Percentiles rank a stretch among this genome's conserved stretches.
phyloP scores from a whole-genome alignment of 2,888 invertebrate genomes.

The Diogma glabrata region DNA sequence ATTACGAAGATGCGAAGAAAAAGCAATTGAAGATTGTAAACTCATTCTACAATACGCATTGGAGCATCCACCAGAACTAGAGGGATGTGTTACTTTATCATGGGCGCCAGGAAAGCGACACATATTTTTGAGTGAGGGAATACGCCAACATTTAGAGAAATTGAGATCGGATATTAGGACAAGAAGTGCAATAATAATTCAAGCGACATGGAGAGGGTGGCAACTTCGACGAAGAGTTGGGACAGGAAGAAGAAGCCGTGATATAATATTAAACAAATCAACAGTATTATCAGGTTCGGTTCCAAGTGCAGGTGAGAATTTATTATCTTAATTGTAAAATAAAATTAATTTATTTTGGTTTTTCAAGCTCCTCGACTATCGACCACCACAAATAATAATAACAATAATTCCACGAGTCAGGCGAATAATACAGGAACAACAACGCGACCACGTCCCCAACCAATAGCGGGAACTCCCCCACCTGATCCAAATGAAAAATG shows the following conservation, averaged over 20 bases:
- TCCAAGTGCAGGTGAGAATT: constrained; percentile 26
- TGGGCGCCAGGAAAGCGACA: constrained; percentile 91
- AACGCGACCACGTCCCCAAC: constrained; percentile 73
- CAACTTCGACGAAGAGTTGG: constrained; percentile 57
- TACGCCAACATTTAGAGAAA: constrained; percentile 79
- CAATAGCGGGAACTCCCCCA: constrained; percentile 82
- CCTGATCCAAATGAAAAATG: constrained; percentile 75
- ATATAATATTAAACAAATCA: constrained; percentile 21
- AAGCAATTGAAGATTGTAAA: constrained; percentile 63
- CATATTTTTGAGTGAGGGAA: constrained; percentile 88
- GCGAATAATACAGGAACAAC: constrained; percentile 35
- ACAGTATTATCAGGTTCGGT: constrained; percentile 24
- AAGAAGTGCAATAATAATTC: constrained; percentile 72
- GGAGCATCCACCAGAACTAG: constrained; percentile 44
- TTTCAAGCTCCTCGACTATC: constrained; percentile 7
- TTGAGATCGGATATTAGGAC: constrained; percentile 65
- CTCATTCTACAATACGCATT: constrained; percentile 61
- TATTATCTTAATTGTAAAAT: not conserved
- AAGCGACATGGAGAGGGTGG: constrained; percentile 76
- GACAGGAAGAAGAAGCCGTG: constrained; percentile 29
- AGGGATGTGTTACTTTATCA: constrained; percentile 54
- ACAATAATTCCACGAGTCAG: constrained; percentile 30
- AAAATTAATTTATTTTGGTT: constrained; percentile 4
- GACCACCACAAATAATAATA: constrained; percentile 14
- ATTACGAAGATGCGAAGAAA: constrained; percentile 53